Percentiles rank a stretch among this genome's conserved stretches.
Evolutionary conservation across 2,888 invertebrate species (phyloP).

Genomic region (Myopa testacea): DNA sequence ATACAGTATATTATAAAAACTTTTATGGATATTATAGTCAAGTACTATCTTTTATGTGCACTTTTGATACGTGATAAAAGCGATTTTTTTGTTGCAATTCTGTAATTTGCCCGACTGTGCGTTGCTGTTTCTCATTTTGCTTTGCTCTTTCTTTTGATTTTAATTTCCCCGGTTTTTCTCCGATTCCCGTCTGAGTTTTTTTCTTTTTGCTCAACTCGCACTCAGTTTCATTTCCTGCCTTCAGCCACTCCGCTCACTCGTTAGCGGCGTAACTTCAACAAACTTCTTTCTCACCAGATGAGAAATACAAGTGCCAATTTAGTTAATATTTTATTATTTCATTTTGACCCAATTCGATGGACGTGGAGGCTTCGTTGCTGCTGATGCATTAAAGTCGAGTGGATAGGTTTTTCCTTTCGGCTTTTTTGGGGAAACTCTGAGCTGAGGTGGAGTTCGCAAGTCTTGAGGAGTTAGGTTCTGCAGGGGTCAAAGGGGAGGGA

Average conservation of each 20-base stretch:
- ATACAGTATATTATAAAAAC: too few relatives aligned
- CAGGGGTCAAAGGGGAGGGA: neutral
- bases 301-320: conserved; percentile 33
- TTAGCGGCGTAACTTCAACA: neutral
- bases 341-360: conserved; percentile 31
- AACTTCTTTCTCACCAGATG: neutral
- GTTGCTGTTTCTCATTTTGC: neutral
- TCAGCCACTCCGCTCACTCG: neutral
- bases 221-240: neutral
- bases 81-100: too few relatives aligned
- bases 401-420: neutral
- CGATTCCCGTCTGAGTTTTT: neutral
- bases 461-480: neutral
- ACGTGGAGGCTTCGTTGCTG: neutral
- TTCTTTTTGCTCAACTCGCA: neutral
- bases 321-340: conserved; percentile 35
- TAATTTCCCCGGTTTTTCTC: neutral
- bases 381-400: neutral
- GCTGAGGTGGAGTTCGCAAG: neutral
- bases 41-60: too few relatives aligned
- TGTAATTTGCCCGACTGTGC: neutral
- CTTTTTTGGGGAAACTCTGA: neutral
- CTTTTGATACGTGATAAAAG: too few relatives aligned
- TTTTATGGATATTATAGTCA: too few relatives aligned
- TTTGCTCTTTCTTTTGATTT: too few relatives aligned